Base-by-base conservation (phyloP, 2,113 vertebrate species). In the Epinephelus moara region DNA sequence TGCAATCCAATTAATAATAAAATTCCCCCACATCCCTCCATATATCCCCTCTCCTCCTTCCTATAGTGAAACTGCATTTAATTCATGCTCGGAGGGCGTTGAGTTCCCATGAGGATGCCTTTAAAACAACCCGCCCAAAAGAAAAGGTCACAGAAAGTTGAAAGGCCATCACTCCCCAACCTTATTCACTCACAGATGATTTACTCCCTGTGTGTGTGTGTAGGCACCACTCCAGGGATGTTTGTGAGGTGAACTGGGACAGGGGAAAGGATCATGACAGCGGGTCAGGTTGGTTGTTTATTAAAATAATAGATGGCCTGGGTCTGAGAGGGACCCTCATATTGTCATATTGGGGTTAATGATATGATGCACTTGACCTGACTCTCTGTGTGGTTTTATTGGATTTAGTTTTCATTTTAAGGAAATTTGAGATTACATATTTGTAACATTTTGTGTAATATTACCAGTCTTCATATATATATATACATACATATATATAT, bases 1-100 rank as follows among this genome's bases (percentile, higher is more conserved):
- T 49, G 63, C 72, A 77, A 70, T 73, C 89, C 76, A 89, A 92
- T 91, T 91, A 94, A 93, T 84, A 89, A 87, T 73, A 81, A 79
- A 80, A 78, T 77, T 52, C 57, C 72, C 57, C 60, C 12, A 18
- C 30, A 68, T 75, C 61, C 69, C 63, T 88, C 79, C 21, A 40
- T 67, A 53, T 55, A 82, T 70, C 37, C 56, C 47, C 50, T 49
- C 42, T 5, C 15, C 27, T 61, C 19, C 59, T 30, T 30, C 40
- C 75, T 81, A 63, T 75, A 75, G 77, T 52, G 30, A 66, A 83
- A 75, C 40, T 61, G 17, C 56, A 30, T 61, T 80, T 61, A 83
- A 86, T 81, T 85, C 57, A 81, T 75, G 75, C 84, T 80, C 66
- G 21, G 53, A 49, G 64, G 78, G 59, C 40, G 14, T n/a, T 19